Evolutionary conservation across 2,113 vertebrate species (phyloP).

Genomic region (Lutjanus erythropterus): DNA sequence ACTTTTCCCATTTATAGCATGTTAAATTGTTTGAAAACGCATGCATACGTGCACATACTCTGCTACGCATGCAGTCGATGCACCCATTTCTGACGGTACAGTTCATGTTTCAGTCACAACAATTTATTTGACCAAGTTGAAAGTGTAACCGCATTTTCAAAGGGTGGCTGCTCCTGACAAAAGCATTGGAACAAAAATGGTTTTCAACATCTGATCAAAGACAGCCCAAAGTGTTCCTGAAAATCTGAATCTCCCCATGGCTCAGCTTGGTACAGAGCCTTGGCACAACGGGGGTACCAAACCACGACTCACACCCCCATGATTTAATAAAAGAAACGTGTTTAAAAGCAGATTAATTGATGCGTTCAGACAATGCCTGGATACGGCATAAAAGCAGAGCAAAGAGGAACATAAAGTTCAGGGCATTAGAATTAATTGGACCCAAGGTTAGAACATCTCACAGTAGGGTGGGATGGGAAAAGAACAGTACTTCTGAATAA

Average conservation of each 20-base stretch:
- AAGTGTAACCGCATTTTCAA: constrained; percentile 56
- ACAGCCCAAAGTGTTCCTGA: constrained; percentile 65
- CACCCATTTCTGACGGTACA: neutral
- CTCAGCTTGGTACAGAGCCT: constrained; percentile 68
- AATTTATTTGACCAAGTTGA: constrained; percentile 48
- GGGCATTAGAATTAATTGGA: constrained; percentile 68
- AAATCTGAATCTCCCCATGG: constrained; percentile 58
- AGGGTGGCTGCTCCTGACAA: constrained; percentile 60
- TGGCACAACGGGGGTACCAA: constrained; percentile 50
- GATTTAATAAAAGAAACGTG: constrained; percentile 49
- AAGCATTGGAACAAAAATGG: constrained; percentile 33
- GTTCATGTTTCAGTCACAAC: constrained; percentile 31
- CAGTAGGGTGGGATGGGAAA: constrained; percentile 42
- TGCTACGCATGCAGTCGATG: neutral
- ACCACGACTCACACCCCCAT: constrained; percentile 36
- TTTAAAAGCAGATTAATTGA: constrained; percentile 70
- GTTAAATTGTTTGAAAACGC: neutral
- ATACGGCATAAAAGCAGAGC: constrained; percentile 49
- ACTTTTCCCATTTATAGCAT: neutral
- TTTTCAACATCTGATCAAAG: constrained; percentile 75
- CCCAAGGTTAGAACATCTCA: constrained; percentile 60
- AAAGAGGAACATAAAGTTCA: constrained; percentile 61
- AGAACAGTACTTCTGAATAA: constrained; percentile 19
- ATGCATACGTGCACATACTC: neutral
- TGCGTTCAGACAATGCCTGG: constrained; percentile 68